Evolutionary conservation across 2,797 vertebrate genomes (phyloP).

Genomic region (Rhinella marina): DNA sequence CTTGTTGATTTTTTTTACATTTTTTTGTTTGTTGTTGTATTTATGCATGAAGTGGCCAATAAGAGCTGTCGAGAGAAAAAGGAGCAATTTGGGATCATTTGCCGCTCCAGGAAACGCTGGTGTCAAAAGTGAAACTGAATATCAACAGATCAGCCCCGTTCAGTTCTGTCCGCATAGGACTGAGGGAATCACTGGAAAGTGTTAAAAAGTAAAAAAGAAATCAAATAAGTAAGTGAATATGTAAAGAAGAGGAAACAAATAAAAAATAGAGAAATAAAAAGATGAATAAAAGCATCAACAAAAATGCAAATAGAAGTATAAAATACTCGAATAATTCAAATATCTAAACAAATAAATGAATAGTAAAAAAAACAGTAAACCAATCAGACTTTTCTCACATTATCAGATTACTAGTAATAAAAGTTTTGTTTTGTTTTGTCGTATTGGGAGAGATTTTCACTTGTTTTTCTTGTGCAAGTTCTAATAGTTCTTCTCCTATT

Average conservation of each 20-base stretch:
- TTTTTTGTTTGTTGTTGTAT: slow-evolving; percentile 7
- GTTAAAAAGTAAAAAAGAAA: not conserved
- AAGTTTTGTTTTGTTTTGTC: too few relatives aligned
- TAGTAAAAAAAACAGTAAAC: not conserved
- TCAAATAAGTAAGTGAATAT: too few relatives aligned
- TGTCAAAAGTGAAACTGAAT: slow-evolving; percentile 53
- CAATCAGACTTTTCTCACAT: too few relatives aligned
- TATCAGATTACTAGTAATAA: too few relatives aligned
- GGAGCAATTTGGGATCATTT: not conserved
- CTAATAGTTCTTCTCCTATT: too few relatives aligned
- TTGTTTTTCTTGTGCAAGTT: too few relatives aligned
- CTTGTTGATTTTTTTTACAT: slow-evolving; percentile 46
- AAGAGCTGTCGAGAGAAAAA: slow-evolving; percentile 14
- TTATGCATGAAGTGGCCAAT: slow-evolving; percentile 53
- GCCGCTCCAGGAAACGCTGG: not conserved
- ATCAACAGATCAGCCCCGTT: slow-evolving; percentile 63
- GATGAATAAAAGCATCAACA: not conserved
- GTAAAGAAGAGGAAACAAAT: too few relatives aligned
- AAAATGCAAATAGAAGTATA: not conserved
- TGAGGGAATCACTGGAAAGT: not conserved
- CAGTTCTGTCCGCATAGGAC: not conserved
- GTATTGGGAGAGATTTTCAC: too few relatives aligned
- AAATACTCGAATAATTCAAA: not conserved
- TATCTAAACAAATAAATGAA: not conserved
- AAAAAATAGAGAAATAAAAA: too few relatives aligned